Conservation (phyloP, 1,140 invertebrate genomes). For the Bombus balteatus region DNA sequence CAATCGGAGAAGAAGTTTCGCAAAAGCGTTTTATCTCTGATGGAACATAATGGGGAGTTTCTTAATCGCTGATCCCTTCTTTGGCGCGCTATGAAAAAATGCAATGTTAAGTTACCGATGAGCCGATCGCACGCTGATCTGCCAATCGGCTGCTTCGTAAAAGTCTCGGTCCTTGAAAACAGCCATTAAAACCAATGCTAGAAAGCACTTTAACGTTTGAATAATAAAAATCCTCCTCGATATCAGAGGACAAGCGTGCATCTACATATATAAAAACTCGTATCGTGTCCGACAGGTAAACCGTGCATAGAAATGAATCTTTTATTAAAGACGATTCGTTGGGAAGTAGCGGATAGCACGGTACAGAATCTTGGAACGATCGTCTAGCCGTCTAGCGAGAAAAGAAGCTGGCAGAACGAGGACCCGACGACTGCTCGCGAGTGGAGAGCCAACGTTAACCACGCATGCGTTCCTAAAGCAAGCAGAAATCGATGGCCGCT, state of each 20-base stretch:
- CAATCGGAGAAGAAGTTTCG: too few species aligned
- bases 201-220: too few species aligned
- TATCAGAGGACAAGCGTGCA: accelerated
- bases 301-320: background rate
- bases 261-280: background rate
- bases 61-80: too few species aligned
- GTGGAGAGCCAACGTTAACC: slow-evolving; percentile 1
- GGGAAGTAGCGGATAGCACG: too few species aligned
- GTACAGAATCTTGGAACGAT: background rate
- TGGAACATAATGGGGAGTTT: accelerated
- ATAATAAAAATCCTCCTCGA: background rate
- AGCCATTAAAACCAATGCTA: too few species aligned
- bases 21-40: too few species aligned
- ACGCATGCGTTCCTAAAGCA: slow-evolving; percentile 65
- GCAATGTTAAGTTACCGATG: background rate
- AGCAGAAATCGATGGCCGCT: slow-evolving; percentile 74
- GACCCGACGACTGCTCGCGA: slow-evolving; percentile 10
- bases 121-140: background rate
- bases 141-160: background rate
- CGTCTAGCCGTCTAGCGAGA: background rate
- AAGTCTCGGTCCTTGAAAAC: too few species aligned
- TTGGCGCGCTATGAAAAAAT: too few species aligned
- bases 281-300: background rate
- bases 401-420: slow-evolving; percentile 19
- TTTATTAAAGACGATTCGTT: background rate